These are phyloP conservation scores for Calidris pygmaea DNA, from an alignment of 2,113 vertebrate species.

Conservation along the genomic window DNA sequence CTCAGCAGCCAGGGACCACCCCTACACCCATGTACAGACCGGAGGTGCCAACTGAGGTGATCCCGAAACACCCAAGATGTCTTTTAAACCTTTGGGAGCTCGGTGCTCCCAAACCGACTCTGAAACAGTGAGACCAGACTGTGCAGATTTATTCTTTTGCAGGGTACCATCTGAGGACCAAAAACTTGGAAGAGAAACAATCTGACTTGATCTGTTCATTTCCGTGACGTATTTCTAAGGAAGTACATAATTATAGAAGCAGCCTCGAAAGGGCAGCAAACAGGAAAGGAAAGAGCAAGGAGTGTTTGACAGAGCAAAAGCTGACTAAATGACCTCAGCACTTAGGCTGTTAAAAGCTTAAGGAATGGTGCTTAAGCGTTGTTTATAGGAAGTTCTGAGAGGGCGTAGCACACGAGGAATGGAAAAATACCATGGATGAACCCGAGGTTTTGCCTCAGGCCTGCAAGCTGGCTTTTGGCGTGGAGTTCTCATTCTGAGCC, in stretches of 20 bases:
- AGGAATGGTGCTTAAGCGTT: neutral
- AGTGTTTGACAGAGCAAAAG: neutral
- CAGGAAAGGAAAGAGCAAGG: neutral
- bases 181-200: neutral
- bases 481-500: neutral
- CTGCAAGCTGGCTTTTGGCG: neutral
- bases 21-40: too few relatives aligned
- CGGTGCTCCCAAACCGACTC: neutral
- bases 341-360: neutral
- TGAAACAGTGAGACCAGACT: neutral
- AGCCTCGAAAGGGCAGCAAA: neutral
- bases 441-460: neutral
- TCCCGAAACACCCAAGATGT: neutral
- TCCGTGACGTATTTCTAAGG: neutral
- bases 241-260: neutral
- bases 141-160: neutral
- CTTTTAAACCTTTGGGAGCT: neutral
- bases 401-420: neutral
- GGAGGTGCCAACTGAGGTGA: neutral
- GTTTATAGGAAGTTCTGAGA: neutral
- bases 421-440: neutral
- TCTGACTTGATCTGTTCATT: neutral
- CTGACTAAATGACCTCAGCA: neutral
- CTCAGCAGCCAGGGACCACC: neutral
- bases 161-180: neutral